These are phyloP conservation scores for Diloba caeruleocephala DNA, from an alignment of 2,888 invertebrate genomes.

Conservation along the genomic window DNA sequence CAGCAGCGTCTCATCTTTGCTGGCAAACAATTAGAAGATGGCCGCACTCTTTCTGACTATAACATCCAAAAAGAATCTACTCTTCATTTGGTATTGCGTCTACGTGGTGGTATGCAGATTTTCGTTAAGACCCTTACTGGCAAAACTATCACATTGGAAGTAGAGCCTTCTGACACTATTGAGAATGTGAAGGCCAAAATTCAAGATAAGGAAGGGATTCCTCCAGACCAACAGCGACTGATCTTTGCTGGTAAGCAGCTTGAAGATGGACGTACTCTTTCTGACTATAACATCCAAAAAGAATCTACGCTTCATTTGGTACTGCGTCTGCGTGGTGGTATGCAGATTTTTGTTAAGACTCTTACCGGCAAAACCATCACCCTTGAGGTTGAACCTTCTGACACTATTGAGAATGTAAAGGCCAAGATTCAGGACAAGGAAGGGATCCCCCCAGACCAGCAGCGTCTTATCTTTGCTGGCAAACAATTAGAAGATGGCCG, in stretches of 20 bases:
- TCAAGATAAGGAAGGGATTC: conserved; percentile 76
- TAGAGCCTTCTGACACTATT: conserved; percentile 73
- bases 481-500: conserved; percentile 76
- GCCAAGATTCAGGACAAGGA: conserved; percentile 79
- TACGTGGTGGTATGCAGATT: conserved; percentile 79
- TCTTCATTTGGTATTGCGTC: conserved; percentile 70
- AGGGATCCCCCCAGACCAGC: conserved; percentile 77
- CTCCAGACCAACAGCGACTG: conserved; percentile 74
- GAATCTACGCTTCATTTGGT: conserved; percentile 78
- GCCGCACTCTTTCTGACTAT: conserved; percentile 73
- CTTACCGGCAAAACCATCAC: conserved; percentile 76
- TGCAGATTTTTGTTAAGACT: conserved; percentile 77
- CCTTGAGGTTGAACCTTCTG: conserved; percentile 71
- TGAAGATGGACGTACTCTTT: conserved; percentile 78
- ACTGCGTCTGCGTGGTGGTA: conserved; percentile 74
- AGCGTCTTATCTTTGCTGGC: conserved; percentile 74
- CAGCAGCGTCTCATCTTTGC: conserved; percentile 77
- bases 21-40: conserved; percentile 75
- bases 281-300: conserved; percentile 80
- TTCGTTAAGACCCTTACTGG: conserved; percentile 76
- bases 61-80: conserved; percentile 77
- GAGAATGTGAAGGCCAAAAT: conserved; percentile 79
- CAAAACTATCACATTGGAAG: conserved; percentile 74
- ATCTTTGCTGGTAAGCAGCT: conserved; percentile 78
- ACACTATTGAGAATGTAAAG: conserved; percentile 76